phyloP scores from a whole-genome alignment of 1,140 invertebrate genomes.

The Chymomyza costata region DNA sequence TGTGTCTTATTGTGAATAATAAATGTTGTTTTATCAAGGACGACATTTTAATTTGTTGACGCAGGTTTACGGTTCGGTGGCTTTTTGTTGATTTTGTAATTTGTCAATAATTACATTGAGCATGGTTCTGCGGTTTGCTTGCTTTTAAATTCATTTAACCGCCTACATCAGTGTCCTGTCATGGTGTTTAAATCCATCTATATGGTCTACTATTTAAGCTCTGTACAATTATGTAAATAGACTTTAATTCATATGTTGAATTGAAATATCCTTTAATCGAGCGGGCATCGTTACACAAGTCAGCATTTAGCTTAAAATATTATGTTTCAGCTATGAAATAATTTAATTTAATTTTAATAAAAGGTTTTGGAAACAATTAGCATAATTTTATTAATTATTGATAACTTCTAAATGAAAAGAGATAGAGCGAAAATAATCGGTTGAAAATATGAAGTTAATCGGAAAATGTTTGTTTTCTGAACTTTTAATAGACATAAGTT shows the following conservation, averaged over 20 bases:
- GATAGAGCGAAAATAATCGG: not conserved
- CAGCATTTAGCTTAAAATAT: too few species aligned
- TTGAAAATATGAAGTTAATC: not conserved
- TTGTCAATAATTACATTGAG: conserved; percentile 53
- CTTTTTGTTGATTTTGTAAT: conserved; percentile 60
- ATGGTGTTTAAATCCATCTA: too few species aligned
- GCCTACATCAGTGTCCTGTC: too few species aligned
- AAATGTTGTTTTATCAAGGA: conserved; percentile 50
- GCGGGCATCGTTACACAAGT: too few species aligned
- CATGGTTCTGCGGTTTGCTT: conserved; percentile 43
- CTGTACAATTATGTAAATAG: too few species aligned
- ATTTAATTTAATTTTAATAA: not conserved
- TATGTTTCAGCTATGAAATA: too few species aligned
- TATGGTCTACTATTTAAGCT: too few species aligned
- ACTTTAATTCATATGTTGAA: too few species aligned
- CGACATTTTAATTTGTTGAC: conserved; percentile 59
- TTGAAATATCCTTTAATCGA: too few species aligned
- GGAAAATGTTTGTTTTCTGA: too few species aligned
- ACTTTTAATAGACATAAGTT: not conserved
- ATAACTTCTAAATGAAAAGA: not conserved
- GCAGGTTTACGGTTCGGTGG: conserved; percentile 48
- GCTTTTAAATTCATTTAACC: conserved; percentile 31
- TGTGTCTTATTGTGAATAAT: conserved; percentile 50
- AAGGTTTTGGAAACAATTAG: not conserved
- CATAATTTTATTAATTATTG: not conserved